Evolutionary conservation across 2,113 vertebrate species (phyloP), one percentile per base, ranked within the genome.

Genomic region (Phyllostomus discolor): DNA sequence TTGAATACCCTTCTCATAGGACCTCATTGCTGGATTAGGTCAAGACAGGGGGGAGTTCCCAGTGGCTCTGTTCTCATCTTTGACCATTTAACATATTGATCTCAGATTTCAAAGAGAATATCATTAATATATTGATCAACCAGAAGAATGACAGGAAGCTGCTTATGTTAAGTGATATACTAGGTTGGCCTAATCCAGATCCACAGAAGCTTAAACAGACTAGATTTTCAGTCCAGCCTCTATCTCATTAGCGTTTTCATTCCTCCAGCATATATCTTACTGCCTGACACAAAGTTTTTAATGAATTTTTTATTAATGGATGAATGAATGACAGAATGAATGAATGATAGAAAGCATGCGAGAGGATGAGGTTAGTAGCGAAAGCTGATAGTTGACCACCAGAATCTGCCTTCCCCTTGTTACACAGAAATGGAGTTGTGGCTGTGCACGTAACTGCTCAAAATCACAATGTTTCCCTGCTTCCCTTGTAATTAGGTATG

Each of bases 151-250:
- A 92, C 78, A 75, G 54, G 66, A 75, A 92, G 72, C 31, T 95
- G 48, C 57, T 1, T 88, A 57, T 76, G n/a, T 52, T 90, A 89
- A 93, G 28, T 91, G 76, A 35, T 41, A 76, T 4, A 31, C 31
- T 64, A 88, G 43, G 50, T 76, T 76, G 15, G n/a, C 66, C 86
- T 91, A 96, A 96, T 93, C 4, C 79, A 91, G 43, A 81, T 35
- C 20, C 11, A 57, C 84, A 90, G 48, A 95, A 12, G 7, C 20
- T 96, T 84, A 38, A 85, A 54, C 52, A 83, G 38, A 70, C 28
- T 72, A 78, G 28, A 67, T 52, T 88, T 91, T 88, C 24, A 62
- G 26, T 69, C 81, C 59, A 22, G n/a, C 59, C 41, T 5, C 31
- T 52, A n/a, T 72, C 64, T 76, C 26, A n/a, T 89, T 83, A 62